These are phyloP conservation scores for Habrosyne pyritoides DNA, from an alignment of 2,888 invertebrate genomes.

Conservation along the genomic window DNA sequence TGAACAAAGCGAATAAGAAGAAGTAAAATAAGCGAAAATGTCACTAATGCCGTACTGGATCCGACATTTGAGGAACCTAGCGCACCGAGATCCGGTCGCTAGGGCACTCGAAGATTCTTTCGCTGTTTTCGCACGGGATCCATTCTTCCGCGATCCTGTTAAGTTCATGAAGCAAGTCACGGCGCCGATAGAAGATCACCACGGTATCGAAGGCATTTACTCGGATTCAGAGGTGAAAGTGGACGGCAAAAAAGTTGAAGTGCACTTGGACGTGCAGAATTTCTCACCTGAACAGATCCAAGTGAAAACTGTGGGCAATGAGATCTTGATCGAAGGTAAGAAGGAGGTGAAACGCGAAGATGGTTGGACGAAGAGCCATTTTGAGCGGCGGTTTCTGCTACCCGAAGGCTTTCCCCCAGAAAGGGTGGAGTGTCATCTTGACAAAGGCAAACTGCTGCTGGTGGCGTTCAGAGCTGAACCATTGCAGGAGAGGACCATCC, in stretches of 20 bases:
- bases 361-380: conserved; percentile 89
- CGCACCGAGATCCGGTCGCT: conserved; percentile 60
- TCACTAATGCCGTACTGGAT: conserved; percentile 74
- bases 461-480: conserved; percentile 84
- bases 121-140: conserved; percentile 59
- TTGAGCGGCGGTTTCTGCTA: conserved; percentile 88
- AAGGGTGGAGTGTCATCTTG: conserved; percentile 88
- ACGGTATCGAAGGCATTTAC: conserved; percentile 76
- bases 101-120: conserved; percentile 68
- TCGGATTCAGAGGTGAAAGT: conserved; percentile 82
- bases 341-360: conserved; percentile 90
- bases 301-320: conserved; percentile 89
- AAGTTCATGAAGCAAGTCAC: conserved; percentile 59
- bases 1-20: conserved; percentile 17
- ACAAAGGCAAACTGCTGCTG: conserved; percentile 89
- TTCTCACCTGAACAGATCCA: conserved; percentile 91
- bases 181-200: conserved; percentile 53
- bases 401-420: conserved; percentile 90
- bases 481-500: conserved; percentile 58
- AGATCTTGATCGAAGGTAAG: conserved; percentile 89
- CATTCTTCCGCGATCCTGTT: conserved; percentile 70
- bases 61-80: conserved; percentile 68
- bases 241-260: conserved; percentile 88
- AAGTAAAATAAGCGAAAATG: conserved; percentile 50
- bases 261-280: conserved; percentile 90